Base-by-base conservation (phyloP, 2,113 vertebrate species). In the Ailuropoda melanoleuca region DNA sequence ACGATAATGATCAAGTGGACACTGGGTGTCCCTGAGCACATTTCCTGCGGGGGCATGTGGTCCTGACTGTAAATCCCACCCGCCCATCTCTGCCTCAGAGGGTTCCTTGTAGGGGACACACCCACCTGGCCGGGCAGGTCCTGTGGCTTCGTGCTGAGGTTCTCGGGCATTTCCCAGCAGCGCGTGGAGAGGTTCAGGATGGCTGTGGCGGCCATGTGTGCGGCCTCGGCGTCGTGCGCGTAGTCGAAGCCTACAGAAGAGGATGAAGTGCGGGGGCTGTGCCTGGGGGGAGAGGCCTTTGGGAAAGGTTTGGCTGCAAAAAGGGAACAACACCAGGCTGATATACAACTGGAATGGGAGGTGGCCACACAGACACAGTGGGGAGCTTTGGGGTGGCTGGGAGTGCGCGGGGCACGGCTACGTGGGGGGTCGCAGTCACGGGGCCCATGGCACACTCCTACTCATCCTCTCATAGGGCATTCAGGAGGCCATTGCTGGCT, bases 111-210 rank as follows among this genome's bases (percentile, higher is more conserved):
- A 8, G 53, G 26, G 9, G 18, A 2, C 10, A 34, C 13, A 12
- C 98, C 88, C 75, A 99, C 99, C 99, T 99, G 99, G 98, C 98
- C 7, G 17, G 99, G 98, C 78, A 98, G 97, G 14, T 99, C 99
- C 75, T 99, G 99, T 8, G 99, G 99, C 98, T 99, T 99, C 77
- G 99, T 99, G 99, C 99, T 99, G 97, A 99, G 99, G 98, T 99
- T 99, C 98, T 99, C 99, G 0, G 99, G 99, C 98, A 99, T 99
- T 97, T 99, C 99, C 99, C 99, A 99, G 98, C 99, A 99, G 96
- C 99, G 99, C 0, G 99, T 99, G 92, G 99, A 99, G 97, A 99
- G 99, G 98, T 99, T 99, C 96, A 99, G 99, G 98, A 99, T 99
- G 98, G 99, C 99, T 0, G 99, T 99, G 98, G 99, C 99, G 0